Evolutionary conservation across 2,888 invertebrate genomes (phyloP).

Genomic region (Operophtera brumata): DNA sequence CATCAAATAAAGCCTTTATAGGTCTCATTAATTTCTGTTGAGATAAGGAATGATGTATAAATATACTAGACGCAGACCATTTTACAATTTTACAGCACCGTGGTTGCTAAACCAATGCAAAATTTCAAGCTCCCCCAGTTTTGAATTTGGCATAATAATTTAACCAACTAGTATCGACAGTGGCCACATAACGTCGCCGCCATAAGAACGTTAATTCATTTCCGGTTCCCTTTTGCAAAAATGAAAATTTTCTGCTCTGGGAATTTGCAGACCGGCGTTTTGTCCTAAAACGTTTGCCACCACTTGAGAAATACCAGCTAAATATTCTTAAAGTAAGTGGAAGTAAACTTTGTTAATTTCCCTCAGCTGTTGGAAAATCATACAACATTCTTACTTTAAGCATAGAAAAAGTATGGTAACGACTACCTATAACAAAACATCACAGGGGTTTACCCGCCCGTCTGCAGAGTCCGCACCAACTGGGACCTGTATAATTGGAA

Average conservation of each 20-base stretch:
- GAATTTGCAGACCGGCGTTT: constrained; percentile 22
- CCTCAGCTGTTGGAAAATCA: too few relatives aligned
- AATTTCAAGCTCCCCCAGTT: background rate
- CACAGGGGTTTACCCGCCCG: constrained; percentile 8
- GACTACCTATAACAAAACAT: too few relatives aligned
- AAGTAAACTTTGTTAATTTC: too few relatives aligned
- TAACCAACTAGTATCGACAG: constrained; percentile 15
- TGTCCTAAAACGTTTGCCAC: too few relatives aligned
- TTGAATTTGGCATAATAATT: constrained; percentile 2
- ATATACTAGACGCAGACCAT: too few relatives aligned
- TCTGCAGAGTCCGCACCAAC: constrained; percentile 28
- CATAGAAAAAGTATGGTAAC: too few relatives aligned
- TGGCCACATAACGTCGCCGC: constrained; percentile 32
- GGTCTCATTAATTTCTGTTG: too few relatives aligned
- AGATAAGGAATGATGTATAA: too few relatives aligned
- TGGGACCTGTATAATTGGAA: constrained; percentile 57
- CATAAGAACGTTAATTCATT: constrained; percentile 60
- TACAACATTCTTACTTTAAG: too few relatives aligned
- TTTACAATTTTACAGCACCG: background rate
- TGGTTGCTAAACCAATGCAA: background rate
- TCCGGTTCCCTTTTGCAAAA: constrained; percentile 40
- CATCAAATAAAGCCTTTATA: too few relatives aligned
- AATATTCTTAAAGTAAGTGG: too few relatives aligned
- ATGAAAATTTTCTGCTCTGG: constrained; percentile 52
- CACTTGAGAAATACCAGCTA: too few relatives aligned